Evolutionary conservation across 2,113 vertebrate species (phyloP).

Genomic region (Marmota flaviventris): DNA sequence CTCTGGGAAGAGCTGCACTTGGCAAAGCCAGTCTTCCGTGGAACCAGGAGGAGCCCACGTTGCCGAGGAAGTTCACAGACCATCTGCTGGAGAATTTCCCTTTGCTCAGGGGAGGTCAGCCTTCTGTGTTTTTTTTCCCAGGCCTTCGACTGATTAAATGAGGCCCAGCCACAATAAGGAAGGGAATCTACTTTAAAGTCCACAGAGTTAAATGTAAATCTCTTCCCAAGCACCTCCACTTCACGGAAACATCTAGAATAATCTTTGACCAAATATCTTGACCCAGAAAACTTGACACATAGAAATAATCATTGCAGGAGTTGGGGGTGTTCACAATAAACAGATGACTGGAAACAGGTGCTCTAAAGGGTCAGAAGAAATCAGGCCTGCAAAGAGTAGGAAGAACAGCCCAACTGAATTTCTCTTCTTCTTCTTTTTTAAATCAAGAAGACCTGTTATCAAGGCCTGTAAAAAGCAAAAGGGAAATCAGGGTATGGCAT

Average conservation of each 20-base stretch:
- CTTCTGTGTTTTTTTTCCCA: neutral
- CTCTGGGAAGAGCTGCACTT: neutral
- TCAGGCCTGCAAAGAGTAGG: neutral
- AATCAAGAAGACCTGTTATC: neutral
- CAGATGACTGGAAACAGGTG: neutral
- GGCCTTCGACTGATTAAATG: neutral
- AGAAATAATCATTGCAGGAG: neutral
- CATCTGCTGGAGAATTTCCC: neutral
- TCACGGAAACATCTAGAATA: neutral
- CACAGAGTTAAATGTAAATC: neutral
- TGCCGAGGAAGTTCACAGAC: neutral
- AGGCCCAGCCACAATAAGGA: neutral
- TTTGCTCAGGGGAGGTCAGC: neutral
- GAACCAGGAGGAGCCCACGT: neutral
- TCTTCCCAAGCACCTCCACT: neutral
- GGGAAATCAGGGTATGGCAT: neutral
- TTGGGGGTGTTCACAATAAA: neutral
- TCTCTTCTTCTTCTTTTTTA: neutral
- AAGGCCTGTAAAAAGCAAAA: neutral
- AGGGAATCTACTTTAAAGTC: neutral
- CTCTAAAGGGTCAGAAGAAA: neutral
- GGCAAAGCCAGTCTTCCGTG: neutral
- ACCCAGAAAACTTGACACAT: neutral
- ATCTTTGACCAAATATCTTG: neutral
- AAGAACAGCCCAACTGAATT: neutral